Conservation (phyloP, 2,888 invertebrate species). For the Gari tellinella region DNA sequence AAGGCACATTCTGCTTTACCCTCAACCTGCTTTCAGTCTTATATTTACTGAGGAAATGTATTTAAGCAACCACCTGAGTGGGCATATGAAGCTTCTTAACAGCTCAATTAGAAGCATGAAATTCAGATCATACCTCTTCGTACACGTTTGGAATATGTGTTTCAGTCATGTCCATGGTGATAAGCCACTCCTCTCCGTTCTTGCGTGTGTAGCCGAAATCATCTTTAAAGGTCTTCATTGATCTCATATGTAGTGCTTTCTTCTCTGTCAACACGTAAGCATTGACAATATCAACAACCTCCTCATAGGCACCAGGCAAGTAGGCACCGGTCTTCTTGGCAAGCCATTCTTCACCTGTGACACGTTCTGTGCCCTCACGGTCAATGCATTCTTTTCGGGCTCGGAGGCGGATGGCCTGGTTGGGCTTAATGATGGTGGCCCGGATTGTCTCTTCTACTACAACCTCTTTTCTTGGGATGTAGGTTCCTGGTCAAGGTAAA, state of each 20-base stretch:
- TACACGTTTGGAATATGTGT: constrained; percentile 86
- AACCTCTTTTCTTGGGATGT: constrained; percentile 85
- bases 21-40: no score
- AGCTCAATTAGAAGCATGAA: no score
- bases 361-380: constrained; percentile 74
- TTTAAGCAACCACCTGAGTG: no score
- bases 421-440: constrained; percentile 85
- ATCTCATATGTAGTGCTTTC: constrained; percentile 85
- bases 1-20: no score
- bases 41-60: no score
- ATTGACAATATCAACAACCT: constrained; percentile 85
- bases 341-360: constrained; percentile 85
- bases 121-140: constrained; percentile 84
- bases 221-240: constrained; percentile 85
- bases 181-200: constrained; percentile 86
- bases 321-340: constrained; percentile 85
- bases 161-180: constrained; percentile 85
- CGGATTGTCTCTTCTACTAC: constrained; percentile 84
- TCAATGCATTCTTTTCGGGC: constrained; percentile 85
- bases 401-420: constrained; percentile 85
- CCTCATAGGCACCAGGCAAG: constrained; percentile 86
- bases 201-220: constrained; percentile 84
- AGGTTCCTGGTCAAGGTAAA: constrained; percentile 82
- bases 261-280: constrained; percentile 86
- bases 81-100: no score